Base-by-base conservation (phyloP, 2,113 vertebrate species). In the Chlorocebus sabaeus region DNA sequence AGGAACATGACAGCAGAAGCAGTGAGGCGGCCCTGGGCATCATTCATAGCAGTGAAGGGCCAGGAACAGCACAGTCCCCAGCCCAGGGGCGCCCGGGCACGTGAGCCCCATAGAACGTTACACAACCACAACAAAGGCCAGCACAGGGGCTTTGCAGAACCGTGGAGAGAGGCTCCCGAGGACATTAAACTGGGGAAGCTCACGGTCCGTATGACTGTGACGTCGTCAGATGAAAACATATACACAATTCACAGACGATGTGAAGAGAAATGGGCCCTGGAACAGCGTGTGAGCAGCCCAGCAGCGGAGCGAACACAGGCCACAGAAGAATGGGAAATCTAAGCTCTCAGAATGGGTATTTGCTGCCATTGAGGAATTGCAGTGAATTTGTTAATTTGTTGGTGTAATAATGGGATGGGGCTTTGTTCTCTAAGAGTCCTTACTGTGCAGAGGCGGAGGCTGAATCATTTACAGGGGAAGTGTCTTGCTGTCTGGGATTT, bases 231-330 rank as follows among this genome's bases (percentile, higher is more conserved):
- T 17, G 27, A 23, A 20, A 22, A 17, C 16, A 1, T 22, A 8
- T 0, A 17, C 11, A 45, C 11, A 25, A 16, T 20, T 12, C 57
- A 64, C 38, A 88, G 23, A 57, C 0, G 8, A n/a, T 5, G 23
- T 2, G 3, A 64, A 67, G 30, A 43, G 35, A 68, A 38, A 68
- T 0, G 1, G 55, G 25, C 40, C 20, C 7, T 0, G 0, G 22
- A 64, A 25, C 18, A 40, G 27, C 17, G 59, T 0, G 1, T 7
- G 22, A 30, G 50, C 40, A 35, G 70, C 17, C 0, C 25, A 43
- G 23, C 2, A 1, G 16, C 50, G 6, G 38, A 32, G 8, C 0
- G 17, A 16, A 22, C 17, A 35, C 4, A 0, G 48, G 30, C 2
- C 2, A 6, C 73, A 8, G 64, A 64, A 38, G 6, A 80, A 32